phyloP scores from a whole-genome alignment of 2,888 invertebrate genomes.

The Orchestes rusci region DNA sequence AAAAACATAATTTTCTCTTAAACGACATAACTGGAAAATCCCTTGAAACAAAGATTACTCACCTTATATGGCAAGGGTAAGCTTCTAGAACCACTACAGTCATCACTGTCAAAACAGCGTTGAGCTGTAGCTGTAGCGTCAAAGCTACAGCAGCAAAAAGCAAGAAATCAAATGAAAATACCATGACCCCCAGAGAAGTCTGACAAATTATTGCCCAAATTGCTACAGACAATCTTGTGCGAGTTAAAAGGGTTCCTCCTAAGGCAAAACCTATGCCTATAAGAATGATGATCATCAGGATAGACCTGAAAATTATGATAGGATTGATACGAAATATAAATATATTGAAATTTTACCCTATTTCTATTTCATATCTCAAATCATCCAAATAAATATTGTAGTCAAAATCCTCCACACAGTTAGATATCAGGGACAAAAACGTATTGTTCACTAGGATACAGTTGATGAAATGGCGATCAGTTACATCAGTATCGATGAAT shows the following conservation, averaged over 20 bases:
- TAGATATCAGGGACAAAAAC: constrained; percentile 40
- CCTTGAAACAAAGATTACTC: constrained; percentile 8
- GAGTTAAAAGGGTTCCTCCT: constrained; percentile 31
- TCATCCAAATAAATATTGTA: constrained; percentile 54
- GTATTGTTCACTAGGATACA: constrained; percentile 53
- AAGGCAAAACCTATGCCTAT: constrained; percentile 41
- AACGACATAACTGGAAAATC: not conserved
- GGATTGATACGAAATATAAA: not conserved
- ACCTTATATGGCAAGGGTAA: constrained; percentile 56
- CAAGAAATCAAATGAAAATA: constrained; percentile 37
- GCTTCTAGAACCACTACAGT: constrained; percentile 48
- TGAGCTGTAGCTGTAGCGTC: constrained; percentile 45
- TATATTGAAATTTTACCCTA: not conserved
- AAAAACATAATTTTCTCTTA: constrained; percentile 17
- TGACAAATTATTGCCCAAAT: constrained; percentile 43
- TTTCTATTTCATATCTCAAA: constrained; percentile 35
- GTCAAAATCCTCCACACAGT: constrained; percentile 46
- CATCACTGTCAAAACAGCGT: constrained; percentile 47
- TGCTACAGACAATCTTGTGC: constrained; percentile 37
- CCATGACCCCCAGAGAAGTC: constrained; percentile 48
- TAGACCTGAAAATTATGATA: constrained; percentile 27
- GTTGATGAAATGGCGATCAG: constrained; percentile 51
- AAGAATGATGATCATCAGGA: constrained; percentile 45
- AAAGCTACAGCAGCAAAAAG: constrained; percentile 40
- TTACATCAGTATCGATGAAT: constrained; percentile 63